These are phyloP conservation scores for Egretta garzetta DNA, from an alignment of 2,113 vertebrate genomes.

Conservation along the genomic window DNA sequence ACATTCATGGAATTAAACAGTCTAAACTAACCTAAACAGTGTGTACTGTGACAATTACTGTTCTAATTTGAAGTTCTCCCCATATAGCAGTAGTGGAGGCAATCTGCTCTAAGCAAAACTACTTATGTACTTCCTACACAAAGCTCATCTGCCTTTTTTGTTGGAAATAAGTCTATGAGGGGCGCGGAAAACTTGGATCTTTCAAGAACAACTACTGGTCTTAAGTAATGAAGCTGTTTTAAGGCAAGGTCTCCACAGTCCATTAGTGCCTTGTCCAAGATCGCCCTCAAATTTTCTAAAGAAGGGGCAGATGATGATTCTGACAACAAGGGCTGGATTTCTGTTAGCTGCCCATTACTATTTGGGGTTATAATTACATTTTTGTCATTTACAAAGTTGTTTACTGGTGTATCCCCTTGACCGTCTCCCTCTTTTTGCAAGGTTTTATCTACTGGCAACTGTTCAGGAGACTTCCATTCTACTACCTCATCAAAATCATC, in stretches of 20 bases:
- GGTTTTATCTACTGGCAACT: constrained; percentile 50
- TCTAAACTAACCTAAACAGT: constrained; percentile 77
- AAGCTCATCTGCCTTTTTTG: constrained; percentile 88
- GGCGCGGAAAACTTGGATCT: constrained; percentile 88
- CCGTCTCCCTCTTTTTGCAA: constrained; percentile 52
- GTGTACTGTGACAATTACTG: constrained; percentile 72
- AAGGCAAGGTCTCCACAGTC: constrained; percentile 97
- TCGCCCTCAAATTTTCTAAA: constrained; percentile 89
- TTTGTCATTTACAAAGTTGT: constrained; percentile 79
- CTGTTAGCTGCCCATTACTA: constrained; percentile 72
- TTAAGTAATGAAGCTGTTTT: constrained; percentile 97
- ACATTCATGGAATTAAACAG: constrained; percentile 85
- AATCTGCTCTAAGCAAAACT: constrained; percentile 71
- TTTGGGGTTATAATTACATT: constrained; percentile 75
- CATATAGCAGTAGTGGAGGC: constrained; percentile 73
- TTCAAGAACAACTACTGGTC: constrained; percentile 95
- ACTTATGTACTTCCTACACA: constrained; percentile 88
- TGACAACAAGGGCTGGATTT: constrained; percentile 81
- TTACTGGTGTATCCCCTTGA: constrained; percentile 27
- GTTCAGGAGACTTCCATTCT: constrained; percentile 74
- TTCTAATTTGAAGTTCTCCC: constrained; percentile 76
- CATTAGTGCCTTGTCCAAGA: constrained; percentile 93
- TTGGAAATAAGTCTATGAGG: constrained; percentile 87
- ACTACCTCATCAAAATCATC: constrained; percentile 70
- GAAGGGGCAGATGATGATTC: constrained; percentile 83